phyloP scores from a whole-genome alignment of 2,888 invertebrate species.

The Xestia rhomboidea region DNA sequence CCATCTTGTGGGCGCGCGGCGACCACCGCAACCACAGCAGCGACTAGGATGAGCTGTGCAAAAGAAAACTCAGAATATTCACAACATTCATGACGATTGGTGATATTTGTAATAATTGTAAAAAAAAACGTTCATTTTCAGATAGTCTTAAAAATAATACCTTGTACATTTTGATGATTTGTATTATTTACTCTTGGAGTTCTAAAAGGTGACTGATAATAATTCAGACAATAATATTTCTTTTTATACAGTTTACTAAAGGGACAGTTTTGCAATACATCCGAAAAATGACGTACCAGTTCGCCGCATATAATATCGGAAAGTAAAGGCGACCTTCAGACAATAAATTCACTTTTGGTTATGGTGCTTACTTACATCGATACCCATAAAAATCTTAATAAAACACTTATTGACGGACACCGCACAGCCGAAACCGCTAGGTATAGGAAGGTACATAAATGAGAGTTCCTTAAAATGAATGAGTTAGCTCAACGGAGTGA shows the following conservation, averaged over 20 bases:
- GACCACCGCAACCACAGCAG: slow-evolving; percentile 19
- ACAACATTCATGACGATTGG: too few species aligned
- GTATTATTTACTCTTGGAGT: slow-evolving; percentile 10
- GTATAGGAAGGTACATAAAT: background rate
- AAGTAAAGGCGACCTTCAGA: slow-evolving; percentile 37
- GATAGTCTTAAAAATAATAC: slow-evolving; percentile 9
- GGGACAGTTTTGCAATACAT: slow-evolving; percentile 27
- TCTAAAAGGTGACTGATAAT: slow-evolving; percentile 29
- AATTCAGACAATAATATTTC: background rate
- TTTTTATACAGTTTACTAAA: slow-evolving; percentile 37
- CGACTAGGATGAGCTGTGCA: slow-evolving; percentile 22
- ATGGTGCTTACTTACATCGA: background rate
- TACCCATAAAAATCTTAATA: background rate
- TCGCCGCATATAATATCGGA: background rate
- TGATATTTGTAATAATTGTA: background rate
- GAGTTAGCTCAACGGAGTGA: background rate
- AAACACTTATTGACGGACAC: background rate
- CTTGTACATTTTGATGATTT: slow-evolving; percentile 34
- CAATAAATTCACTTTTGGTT: background rate
- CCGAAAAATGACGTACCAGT: slow-evolving; percentile 12
- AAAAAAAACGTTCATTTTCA: too few species aligned
- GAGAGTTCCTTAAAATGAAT: background rate
- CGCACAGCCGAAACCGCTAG: background rate
- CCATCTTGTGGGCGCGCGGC: slow-evolving; percentile 28
- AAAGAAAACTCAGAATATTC: background rate